phyloP scores from a whole-genome alignment of 2,113 vertebrate species.

The Hemiprocne comata region DNA sequence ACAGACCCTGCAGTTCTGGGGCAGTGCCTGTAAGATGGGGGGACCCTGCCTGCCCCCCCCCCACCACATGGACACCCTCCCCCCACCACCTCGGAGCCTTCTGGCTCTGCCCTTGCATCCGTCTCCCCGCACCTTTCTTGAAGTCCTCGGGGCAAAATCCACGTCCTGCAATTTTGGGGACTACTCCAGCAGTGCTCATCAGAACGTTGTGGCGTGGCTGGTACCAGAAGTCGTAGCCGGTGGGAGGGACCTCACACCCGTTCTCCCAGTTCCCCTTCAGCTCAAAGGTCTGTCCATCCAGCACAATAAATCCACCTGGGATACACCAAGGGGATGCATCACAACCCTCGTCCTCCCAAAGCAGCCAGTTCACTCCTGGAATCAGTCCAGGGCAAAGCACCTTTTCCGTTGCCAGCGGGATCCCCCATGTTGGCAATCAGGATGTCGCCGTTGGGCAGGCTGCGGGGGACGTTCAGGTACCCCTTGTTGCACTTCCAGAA shows the following conservation, averaged over 20 bases:
- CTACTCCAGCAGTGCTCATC: slow-evolving; percentile 85
- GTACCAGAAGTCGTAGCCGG: slow-evolving; percentile 93
- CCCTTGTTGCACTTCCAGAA: slow-evolving; percentile 55
- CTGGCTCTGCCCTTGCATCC: neutral
- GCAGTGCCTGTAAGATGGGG: too few species aligned
- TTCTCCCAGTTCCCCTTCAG: slow-evolving; percentile 90
- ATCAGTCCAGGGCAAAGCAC: neutral
- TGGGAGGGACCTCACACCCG: slow-evolving; percentile 70
- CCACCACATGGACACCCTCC: neutral
- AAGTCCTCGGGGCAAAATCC: slow-evolving; percentile 83
- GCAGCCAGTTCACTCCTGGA: too few species aligned
- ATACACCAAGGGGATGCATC: rapidly evolving
- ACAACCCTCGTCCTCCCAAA: rapidly evolving
- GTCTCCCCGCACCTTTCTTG: slow-evolving; percentile 71
- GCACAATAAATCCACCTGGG: slow-evolving; percentile 86
- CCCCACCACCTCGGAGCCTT: too few species aligned
- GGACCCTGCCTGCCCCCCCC: too few species aligned
- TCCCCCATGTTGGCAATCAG: slow-evolving; percentile 17
- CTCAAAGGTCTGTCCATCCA: slow-evolving; percentile 90
- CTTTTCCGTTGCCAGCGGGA: neutral
- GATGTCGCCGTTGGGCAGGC: neutral
- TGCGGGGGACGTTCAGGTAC: neutral
- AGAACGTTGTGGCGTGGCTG: slow-evolving; percentile 91
- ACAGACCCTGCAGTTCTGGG: neutral
- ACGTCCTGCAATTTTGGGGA: slow-evolving; percentile 64